These are phyloP conservation scores for Tetraodon nigroviridis DNA, from an alignment of 2,113 vertebrate genomes.

Conservation along the genomic window DNA sequence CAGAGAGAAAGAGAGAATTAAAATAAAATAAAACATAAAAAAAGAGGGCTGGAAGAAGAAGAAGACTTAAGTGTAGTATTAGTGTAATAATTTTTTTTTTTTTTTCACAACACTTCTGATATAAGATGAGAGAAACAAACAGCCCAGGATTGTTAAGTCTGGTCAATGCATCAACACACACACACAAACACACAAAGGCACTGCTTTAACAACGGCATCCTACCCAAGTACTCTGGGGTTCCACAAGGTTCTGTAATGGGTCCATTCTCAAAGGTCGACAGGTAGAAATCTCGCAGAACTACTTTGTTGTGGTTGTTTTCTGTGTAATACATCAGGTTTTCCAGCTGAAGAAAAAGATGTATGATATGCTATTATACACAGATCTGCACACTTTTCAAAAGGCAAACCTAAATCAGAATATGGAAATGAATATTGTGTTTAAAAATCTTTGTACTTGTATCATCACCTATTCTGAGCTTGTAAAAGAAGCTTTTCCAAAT, in stretches of 20 bases:
- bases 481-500: background rate
- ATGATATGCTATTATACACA: background rate
- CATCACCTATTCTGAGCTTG: no score
- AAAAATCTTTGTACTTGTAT: no score
- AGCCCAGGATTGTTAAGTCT: constrained; percentile 12
- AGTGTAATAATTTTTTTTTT: no score
- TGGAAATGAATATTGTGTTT: background rate
- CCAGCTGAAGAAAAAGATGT: constrained; percentile 66
- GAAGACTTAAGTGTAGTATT: constrained; percentile 9
- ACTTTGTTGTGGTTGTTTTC: constrained; percentile 84
- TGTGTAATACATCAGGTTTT: constrained; percentile 86
- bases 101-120: constrained; percentile 10
- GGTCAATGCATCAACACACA: background rate
- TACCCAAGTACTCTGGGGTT: constrained; percentile 83
- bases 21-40: constrained; percentile 18
- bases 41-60: constrained; percentile 8
- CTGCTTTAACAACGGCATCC: background rate
- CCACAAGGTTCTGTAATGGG: constrained; percentile 83
- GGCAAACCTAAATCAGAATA: background rate
- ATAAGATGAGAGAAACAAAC: constrained; percentile 8
- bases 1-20: constrained; percentile 9
- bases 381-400: background rate
- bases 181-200: background rate
- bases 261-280: constrained; percentile 82
- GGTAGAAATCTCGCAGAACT: constrained; percentile 82